Evolutionary conservation across 53 echinoderm and acorn worm genomes (phyloP).

Genomic region (Glandiceps talaboti): DNA sequence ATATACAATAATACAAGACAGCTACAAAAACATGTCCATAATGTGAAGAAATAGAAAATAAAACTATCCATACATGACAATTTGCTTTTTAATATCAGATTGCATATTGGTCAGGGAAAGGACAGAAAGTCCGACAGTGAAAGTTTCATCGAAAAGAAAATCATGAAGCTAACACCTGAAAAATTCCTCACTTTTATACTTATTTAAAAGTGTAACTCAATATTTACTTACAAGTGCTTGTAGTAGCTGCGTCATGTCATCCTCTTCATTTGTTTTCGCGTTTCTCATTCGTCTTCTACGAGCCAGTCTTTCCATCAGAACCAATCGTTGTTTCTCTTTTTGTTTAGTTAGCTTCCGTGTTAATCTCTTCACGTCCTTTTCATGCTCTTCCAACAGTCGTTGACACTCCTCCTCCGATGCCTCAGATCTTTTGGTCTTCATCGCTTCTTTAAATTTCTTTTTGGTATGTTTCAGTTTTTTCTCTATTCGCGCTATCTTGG

Average conservation of each 20-base stretch:
- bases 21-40: too few species aligned
- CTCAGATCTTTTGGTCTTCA: conserved; percentile 28
- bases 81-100: too few species aligned
- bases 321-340: conserved; percentile 7
- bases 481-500: too few species aligned
- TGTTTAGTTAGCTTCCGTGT: conserved; percentile 31
- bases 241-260: background rate
- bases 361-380: conserved; percentile 44
- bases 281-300: background rate
- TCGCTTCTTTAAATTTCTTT: conserved; percentile 36
- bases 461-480: conserved; percentile 45
- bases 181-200: too few species aligned
- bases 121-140: too few species aligned
- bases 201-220: too few species aligned
- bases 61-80: too few species aligned
- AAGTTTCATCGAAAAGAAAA: too few species aligned
- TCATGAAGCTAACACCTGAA: too few species aligned
- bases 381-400: conserved; percentile 46
- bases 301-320: background rate
- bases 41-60: too few species aligned
- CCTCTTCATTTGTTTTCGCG: background rate
- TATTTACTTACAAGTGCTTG: background rate
- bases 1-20: too few species aligned
- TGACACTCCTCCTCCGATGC: conserved; percentile 61
- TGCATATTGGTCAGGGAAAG: too few species aligned